Conservation (phyloP, 2,888 invertebrate genomes). For the Clistopyga incitator region DNA sequence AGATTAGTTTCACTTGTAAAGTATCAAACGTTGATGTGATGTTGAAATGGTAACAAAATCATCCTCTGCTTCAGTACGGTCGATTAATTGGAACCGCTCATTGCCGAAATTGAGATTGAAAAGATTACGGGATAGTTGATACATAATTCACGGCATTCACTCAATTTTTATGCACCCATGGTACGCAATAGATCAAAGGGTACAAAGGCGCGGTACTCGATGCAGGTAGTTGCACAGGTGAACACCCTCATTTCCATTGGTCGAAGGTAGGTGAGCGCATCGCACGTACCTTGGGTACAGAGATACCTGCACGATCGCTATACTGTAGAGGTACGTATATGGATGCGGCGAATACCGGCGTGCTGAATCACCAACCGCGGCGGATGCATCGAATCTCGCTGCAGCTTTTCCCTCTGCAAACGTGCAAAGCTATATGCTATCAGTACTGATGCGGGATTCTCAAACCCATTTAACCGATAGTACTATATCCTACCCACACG, state of each 20-base stretch:
- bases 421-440: background rate
- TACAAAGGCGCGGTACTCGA: background rate
- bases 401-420: background rate
- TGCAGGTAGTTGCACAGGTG: background rate
- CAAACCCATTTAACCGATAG: slow-evolving; percentile 47
- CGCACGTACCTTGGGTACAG: slow-evolving; percentile 32
- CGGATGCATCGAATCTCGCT: background rate
- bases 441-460: background rate
- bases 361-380: background rate
- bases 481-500: slow-evolving; percentile 2
- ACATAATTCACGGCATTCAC: background rate
- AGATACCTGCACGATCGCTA: background rate
- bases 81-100: slow-evolving; percentile 21
- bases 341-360: background rate
- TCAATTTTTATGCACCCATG: background rate
- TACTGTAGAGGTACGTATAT: background rate
- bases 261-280: slow-evolving; percentile 63
- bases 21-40: background rate
- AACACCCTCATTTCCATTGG: slow-evolving; percentile 58
- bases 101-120: slow-evolving; percentile 47
- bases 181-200: slow-evolving; percentile 31
- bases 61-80: background rate
- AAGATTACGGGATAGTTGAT: background rate
- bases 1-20: background rate
- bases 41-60: background rate